Evolutionary conservation across 2,888 invertebrate genomes (phyloP).

Genomic region (Biston stratarius): DNA sequence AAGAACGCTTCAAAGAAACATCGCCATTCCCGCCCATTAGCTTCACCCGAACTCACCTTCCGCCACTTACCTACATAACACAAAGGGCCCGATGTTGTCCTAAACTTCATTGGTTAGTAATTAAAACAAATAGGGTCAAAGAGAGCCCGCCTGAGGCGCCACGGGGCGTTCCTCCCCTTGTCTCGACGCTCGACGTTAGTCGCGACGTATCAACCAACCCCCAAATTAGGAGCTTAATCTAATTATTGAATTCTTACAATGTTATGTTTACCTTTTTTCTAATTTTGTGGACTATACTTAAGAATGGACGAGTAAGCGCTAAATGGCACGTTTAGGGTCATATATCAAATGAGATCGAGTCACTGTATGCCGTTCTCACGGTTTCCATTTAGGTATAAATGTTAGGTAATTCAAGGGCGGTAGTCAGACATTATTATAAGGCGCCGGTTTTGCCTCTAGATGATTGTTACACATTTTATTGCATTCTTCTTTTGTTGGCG

Average conservation of each 20-base stretch:
- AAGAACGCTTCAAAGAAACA: constrained; percentile 44
- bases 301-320: constrained; percentile 83
- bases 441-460: constrained; percentile 75
- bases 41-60: constrained; percentile 39
- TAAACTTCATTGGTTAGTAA: constrained; percentile 80
- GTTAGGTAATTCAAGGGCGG: constrained; percentile 62
- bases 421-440: constrained; percentile 68
- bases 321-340: constrained; percentile 85
- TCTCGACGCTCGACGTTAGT: constrained; percentile 74
- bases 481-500: constrained; percentile 55
- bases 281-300: constrained; percentile 84
- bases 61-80: constrained; percentile 42
- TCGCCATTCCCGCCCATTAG: constrained; percentile 65
- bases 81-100: constrained; percentile 69
- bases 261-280: constrained; percentile 85
- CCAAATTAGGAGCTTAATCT: constrained; percentile 85
- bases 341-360: constrained; percentile 81
- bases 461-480: constrained; percentile 75
- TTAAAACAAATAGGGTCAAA: constrained; percentile 86
- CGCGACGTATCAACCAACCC: constrained; percentile 73
- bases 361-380: constrained; percentile 81
- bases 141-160: constrained; percentile 82
- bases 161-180: constrained; percentile 74
- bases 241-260: constrained; percentile 86
- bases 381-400: constrained; percentile 62